Percentiles rank a stretch among this genome's conserved stretches.
phyloP scores from a whole-genome alignment of 2,888 invertebrate genomes.

The Conistra vaccinii region DNA sequence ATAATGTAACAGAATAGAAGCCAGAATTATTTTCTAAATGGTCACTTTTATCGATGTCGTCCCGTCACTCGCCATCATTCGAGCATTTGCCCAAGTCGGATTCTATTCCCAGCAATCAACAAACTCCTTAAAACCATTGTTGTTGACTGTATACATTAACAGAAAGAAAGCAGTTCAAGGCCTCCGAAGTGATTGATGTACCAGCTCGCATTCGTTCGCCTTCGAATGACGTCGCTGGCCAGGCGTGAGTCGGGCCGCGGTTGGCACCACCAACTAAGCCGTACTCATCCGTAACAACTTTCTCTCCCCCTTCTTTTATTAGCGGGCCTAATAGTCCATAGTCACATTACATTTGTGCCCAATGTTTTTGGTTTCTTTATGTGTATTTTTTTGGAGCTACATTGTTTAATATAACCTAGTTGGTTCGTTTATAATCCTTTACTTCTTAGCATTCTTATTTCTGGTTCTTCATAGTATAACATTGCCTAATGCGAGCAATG shows the following conservation, averaged over 20 bases:
- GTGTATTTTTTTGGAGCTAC: constrained; percentile 7
- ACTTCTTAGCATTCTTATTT: too few relatives aligned
- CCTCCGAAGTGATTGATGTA: constrained; percentile 58
- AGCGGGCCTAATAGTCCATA: constrained; percentile 60
- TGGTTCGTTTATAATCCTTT: neutral
- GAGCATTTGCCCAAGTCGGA: neutral
- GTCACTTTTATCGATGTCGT: neutral
- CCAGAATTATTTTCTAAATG: neutral
- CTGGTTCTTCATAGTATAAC: neutral
- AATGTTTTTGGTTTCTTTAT: constrained; percentile 26
- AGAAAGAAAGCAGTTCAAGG: constrained; percentile 62
- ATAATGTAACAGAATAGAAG: too few relatives aligned
- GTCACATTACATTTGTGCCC: constrained; percentile 61
- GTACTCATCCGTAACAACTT: constrained; percentile 57
- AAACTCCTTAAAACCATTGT: constrained; percentile 9
- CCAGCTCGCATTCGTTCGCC: constrained; percentile 49
- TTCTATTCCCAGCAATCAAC: neutral
- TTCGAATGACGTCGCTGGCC: constrained; percentile 53
- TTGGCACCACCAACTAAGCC: constrained; percentile 67
- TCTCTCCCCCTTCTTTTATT: constrained; percentile 65
- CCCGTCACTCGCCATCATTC: neutral
- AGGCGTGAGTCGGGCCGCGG: constrained; percentile 59
- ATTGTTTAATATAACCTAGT: neutral
- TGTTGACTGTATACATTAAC: constrained; percentile 33
- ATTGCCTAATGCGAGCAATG: neutral